phyloP scores from a whole-genome alignment of 2,888 invertebrate genomes.

The Acanthosepion esculentum region DNA sequence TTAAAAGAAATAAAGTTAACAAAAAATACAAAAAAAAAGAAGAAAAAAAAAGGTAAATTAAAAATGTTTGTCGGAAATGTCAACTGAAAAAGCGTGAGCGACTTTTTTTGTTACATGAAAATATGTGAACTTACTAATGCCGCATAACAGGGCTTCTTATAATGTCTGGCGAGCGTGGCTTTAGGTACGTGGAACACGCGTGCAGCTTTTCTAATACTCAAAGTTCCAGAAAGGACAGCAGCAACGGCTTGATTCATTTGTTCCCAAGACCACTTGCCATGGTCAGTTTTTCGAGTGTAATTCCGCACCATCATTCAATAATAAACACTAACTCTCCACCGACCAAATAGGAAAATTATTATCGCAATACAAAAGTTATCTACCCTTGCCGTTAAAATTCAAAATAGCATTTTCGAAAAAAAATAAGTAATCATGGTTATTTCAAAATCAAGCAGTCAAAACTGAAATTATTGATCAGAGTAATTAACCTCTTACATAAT shows the following conservation, averaged over 20 bases:
- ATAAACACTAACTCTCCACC: background rate
- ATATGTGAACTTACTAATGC: slow-evolving; percentile 24
- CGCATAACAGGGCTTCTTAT: slow-evolving; percentile 36
- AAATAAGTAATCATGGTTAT: too few species aligned
- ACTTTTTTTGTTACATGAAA: background rate
- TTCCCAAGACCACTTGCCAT: slow-evolving; percentile 38
- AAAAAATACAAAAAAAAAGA: background rate
- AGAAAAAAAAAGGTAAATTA: background rate
- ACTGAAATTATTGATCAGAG: too few species aligned
- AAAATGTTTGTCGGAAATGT: too few species aligned
- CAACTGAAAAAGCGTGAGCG: too few species aligned
- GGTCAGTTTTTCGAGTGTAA: slow-evolving; percentile 37
- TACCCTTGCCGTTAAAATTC: background rate
- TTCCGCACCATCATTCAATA: slow-evolving; percentile 25
- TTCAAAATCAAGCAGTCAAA: too few species aligned
- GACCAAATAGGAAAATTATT: background rate
- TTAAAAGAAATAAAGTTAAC: background rate
- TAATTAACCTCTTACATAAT: too few species aligned
- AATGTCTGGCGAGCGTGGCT: slow-evolving; percentile 38
- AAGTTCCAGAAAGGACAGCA: slow-evolving; percentile 33
- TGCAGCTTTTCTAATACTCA: slow-evolving; percentile 42
- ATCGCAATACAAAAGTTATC: background rate
- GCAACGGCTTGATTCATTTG: slow-evolving; percentile 34
- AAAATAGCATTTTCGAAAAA: too few species aligned
- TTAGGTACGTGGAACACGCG: background rate